A percentile compares a stretch with the other conserved stretches of the same genome.
Evolutionary conservation across 1,140 invertebrate genomes (phyloP).

Genomic region (Drosophila gunungcola): DNA sequence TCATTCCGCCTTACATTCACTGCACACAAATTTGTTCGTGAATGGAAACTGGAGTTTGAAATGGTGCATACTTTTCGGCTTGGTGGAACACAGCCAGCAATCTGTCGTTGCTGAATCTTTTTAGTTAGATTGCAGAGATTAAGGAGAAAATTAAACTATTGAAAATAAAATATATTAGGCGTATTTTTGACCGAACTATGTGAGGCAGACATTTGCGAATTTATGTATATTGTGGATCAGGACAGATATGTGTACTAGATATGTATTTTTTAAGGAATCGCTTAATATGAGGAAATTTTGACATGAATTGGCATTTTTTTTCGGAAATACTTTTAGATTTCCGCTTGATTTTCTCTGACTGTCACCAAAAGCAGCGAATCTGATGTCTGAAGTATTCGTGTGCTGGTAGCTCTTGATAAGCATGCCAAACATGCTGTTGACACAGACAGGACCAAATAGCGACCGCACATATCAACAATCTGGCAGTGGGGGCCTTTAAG

Average conservation of each 20-base stretch:
- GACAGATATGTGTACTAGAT: no score
- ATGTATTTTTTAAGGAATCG: no score
- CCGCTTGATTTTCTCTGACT: no score
- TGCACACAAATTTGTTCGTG: not conserved
- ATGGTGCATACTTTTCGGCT: slow-evolving; percentile 4
- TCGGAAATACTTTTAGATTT: no score
- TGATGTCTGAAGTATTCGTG: not conserved
- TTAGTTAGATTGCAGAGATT: no score
- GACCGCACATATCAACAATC: slow-evolving; percentile 31
- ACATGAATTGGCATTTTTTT: no score
- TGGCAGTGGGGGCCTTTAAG: not conserved
- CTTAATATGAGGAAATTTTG: no score
- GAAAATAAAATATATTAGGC: no score
- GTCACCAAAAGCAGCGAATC: not conserved
- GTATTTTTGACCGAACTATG: no score
- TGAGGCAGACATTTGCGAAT: no score
- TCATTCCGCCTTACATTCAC: slow-evolving; percentile 4
- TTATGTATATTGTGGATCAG: no score
- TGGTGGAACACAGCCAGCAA: not conserved
- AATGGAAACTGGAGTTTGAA: not conserved
- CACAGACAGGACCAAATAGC: slow-evolving; percentile 44
- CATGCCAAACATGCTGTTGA: slow-evolving; percentile 38
- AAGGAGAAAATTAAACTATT: no score
- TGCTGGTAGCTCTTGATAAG: slow-evolving; percentile 11
- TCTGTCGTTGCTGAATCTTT: not conserved